Evolutionary conservation across 2,113 vertebrate species (phyloP), one percentile per base, ranked within the genome.

Genomic region (Pundamilia nyererei): DNA sequence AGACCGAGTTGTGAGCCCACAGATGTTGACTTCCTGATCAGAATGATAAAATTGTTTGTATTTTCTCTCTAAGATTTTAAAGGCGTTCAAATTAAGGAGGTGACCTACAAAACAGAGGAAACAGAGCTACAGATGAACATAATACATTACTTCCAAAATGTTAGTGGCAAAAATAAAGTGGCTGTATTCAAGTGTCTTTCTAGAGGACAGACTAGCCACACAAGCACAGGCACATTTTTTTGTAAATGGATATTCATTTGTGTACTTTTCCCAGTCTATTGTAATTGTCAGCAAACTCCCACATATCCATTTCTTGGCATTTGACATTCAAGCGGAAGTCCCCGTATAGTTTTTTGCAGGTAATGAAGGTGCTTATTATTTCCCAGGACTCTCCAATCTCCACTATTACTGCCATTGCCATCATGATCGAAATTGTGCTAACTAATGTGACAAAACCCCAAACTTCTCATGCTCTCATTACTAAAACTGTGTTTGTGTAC

Each of bases 321-420:
- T 89, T 89, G 77, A 81, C 31, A 58, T 51, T 65, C 87, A 26
- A 47, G 58, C 82, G 17, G 53, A 86, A 68, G 31, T 70, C 51
- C 29, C 65, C 26, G 12, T 79, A 60, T 49, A 75, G 31, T 84
- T 21, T 54, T 49, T 24, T 45, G 35, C 75, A 35, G 80, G 21
- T 92, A 91, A 93, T 89, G 79, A 92, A 87, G 82, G 47, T 26
- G 84, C 81, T 86, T 89, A 87, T 90, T 87, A 92, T 86, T 89
- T 82, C 83, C 53, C 14, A 40, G 29, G 82, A 86, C 86, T 87
- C 80, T 9, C 53, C 88, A 58, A 75, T 56, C 83, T 81, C 38
- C 29, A 14, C 65, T 42, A 80, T 86, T 56, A 82, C 70, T 31
- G 11, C 82, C 38, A 47, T 49, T 26, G 33, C 45, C 42, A 19